A percentile compares a stretch with the other conserved stretches of the same genome.
Evolutionary conservation across 1,140 invertebrate species (phyloP).

Genomic region (Pseudomyrmex cubaensis): DNA sequence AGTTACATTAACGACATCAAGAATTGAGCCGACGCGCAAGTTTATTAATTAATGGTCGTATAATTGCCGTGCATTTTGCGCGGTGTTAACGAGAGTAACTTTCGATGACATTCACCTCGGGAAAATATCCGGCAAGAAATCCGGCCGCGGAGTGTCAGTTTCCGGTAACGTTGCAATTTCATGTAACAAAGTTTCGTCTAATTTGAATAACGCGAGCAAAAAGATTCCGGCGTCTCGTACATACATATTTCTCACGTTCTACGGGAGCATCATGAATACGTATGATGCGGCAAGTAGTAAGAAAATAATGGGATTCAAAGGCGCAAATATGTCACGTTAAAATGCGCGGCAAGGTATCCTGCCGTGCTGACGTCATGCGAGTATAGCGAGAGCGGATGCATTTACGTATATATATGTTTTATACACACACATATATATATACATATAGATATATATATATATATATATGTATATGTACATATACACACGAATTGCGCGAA

Average conservation of each 20-base stretch:
- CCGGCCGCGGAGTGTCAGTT: slow-evolving; percentile 15
- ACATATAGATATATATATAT: neutral
- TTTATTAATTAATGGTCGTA: slow-evolving; percentile 9
- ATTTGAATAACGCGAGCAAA: slow-evolving; percentile 53
- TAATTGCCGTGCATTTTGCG: neutral
- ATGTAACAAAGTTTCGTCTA: slow-evolving; percentile 43
- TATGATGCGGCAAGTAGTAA: slow-evolving; percentile 54
- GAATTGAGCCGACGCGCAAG: neutral
- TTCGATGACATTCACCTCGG: neutral
- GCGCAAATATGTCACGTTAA: slow-evolving; percentile 60
- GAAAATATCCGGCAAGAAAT: slow-evolving; percentile 31
- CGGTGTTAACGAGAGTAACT: slow-evolving; percentile 17
- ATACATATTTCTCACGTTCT: slow-evolving; percentile 38
- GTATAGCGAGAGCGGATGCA: neutral
- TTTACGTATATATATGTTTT: neutral
- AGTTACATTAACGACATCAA: neutral
- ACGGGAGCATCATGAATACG: slow-evolving; percentile 57
- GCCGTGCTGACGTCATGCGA: slow-evolving; percentile 13
- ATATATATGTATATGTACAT: neutral
- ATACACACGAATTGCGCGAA: slow-evolving; percentile 13
- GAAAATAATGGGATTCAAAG: slow-evolving; percentile 64
- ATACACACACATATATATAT: neutral
- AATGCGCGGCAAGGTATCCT: slow-evolving; percentile 46
- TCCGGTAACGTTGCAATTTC: slow-evolving; percentile 34
- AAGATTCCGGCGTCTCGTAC: slow-evolving; percentile 19